Conservation (phyloP, 2,888 invertebrate species). For the Pachliopta kotzebuea region DNA sequence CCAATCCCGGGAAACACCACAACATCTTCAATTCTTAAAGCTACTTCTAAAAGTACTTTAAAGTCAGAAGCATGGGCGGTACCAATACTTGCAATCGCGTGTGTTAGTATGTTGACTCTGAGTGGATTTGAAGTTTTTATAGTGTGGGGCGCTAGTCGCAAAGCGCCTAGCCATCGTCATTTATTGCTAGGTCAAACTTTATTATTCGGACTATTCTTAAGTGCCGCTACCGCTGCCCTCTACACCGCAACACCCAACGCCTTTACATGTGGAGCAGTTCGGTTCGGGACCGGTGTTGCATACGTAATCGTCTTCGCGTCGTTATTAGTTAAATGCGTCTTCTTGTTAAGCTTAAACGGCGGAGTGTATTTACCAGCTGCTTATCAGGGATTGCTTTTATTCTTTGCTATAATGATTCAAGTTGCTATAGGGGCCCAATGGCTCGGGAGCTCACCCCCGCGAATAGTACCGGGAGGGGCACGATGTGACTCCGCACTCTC, state of each 20-base stretch:
- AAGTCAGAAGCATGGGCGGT: slow-evolving; percentile 94
- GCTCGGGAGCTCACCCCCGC: slow-evolving; percentile 90
- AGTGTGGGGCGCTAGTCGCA: slow-evolving; percentile 88
- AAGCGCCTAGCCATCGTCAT: slow-evolving; percentile 91
- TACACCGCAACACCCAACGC: slow-evolving; percentile 89
- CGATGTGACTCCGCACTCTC: slow-evolving; percentile 85
- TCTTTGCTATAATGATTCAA: slow-evolving; percentile 95
- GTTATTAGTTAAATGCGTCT: slow-evolving; percentile 95
- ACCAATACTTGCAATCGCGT: slow-evolving; percentile 91
- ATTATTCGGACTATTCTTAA: slow-evolving; percentile 89
- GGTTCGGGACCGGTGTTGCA: slow-evolving; percentile 90
- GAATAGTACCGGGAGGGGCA: slow-evolving; percentile 52
- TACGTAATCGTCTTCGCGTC: slow-evolving; percentile 94
- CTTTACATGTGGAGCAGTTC: slow-evolving; percentile 89
- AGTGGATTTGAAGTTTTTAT: slow-evolving; percentile 94
- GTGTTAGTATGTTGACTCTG: slow-evolving; percentile 91
- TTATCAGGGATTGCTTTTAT: slow-evolving; percentile 92
- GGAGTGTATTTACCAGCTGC: slow-evolving; percentile 95
- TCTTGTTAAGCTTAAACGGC: slow-evolving; percentile 93
- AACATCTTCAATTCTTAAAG: slow-evolving; percentile 45
- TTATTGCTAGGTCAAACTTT: slow-evolving; percentile 93
- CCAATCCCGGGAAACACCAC: slow-evolving; percentile 46
- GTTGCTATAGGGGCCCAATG: slow-evolving; percentile 92
- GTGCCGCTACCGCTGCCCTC: slow-evolving; percentile 89
- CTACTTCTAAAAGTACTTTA: slow-evolving; percentile 62